Conservation (phyloP, 2,113 vertebrate species). For the Sinocyclocheilus anshuiensis region DNA sequence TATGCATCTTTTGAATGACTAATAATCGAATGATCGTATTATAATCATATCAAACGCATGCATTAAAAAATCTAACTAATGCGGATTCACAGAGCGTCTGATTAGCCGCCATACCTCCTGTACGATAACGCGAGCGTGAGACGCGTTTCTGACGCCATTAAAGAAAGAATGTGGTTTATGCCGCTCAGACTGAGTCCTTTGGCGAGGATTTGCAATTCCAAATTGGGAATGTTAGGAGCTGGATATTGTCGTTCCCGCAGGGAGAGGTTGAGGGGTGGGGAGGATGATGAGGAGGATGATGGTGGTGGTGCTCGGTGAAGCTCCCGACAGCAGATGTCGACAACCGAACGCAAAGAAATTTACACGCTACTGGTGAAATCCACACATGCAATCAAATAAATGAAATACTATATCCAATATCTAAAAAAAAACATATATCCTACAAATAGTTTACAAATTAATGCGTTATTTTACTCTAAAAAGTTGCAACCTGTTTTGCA, state of each 20-base stretch:
- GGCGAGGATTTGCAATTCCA: slow-evolving; percentile 16
- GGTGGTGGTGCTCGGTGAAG: slow-evolving; percentile 12
- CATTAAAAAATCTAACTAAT: slow-evolving; percentile 2
- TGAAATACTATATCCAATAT: not conserved
- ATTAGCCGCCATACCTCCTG: slow-evolving; percentile 46
- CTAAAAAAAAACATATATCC: rapidly evolving
- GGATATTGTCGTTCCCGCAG: not conserved
- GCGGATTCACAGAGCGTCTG: slow-evolving; percentile 9
- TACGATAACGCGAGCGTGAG: not conserved
- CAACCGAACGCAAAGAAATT: slow-evolving; percentile 38
- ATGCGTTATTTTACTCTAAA: not conserved
- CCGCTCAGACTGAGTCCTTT: not conserved
- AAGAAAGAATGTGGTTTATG: slow-evolving; percentile 14
- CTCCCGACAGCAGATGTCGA: slow-evolving; percentile 54
- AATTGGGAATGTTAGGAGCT: not conserved
- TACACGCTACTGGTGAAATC: not conserved
- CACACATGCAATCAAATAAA: not conserved
- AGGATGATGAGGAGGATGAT: slow-evolving; percentile 16
- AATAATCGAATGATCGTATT: not conserved
- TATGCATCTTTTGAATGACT: not conserved
- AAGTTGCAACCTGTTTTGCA: not conserved
- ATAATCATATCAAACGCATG: not conserved
- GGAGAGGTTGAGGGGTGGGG: slow-evolving; percentile 33
- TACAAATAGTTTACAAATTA: not conserved
- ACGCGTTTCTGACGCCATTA: slow-evolving; percentile 50